phyloP scores from a whole-genome alignment of 2,113 vertebrate genomes.

The Sterrhoptilus dennistouni region DNA sequence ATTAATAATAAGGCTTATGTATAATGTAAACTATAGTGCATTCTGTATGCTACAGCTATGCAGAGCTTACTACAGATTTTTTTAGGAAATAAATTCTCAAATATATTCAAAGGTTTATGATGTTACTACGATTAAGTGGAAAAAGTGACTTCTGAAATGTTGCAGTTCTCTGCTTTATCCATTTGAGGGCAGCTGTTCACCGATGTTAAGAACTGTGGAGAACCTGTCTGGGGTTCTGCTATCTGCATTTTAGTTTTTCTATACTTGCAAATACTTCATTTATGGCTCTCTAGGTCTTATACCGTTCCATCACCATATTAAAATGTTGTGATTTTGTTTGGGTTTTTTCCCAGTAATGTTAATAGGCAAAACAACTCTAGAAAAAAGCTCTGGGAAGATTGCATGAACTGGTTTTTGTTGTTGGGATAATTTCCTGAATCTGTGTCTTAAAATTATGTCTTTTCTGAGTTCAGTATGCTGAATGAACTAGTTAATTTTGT shows the following conservation, averaged over 20 bases:
- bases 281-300: not conserved
- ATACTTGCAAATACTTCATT: not conserved
- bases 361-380: not conserved
- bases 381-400: not conserved
- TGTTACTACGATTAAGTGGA: not conserved
- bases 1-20: not conserved
- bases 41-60: not conserved
- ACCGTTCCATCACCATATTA: not conserved
- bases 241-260: not conserved
- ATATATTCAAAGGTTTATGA: not conserved
- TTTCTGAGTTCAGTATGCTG: not conserved
- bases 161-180: constrained; percentile 62
- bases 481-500: not conserved
- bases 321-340: not conserved
- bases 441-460: not conserved
- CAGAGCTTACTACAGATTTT: not conserved
- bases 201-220: not conserved
- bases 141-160: not conserved
- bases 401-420: not conserved
- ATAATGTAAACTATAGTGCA: not conserved
- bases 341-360: not conserved
- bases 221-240: not conserved
- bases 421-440: not conserved
- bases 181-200: constrained; percentile 74
- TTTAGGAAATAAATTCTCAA: not conserved